These are phyloP conservation scores for Dromococcyx pavoninus DNA, from an alignment of 2,797 vertebrate species.

Conservation along the genomic window DNA sequence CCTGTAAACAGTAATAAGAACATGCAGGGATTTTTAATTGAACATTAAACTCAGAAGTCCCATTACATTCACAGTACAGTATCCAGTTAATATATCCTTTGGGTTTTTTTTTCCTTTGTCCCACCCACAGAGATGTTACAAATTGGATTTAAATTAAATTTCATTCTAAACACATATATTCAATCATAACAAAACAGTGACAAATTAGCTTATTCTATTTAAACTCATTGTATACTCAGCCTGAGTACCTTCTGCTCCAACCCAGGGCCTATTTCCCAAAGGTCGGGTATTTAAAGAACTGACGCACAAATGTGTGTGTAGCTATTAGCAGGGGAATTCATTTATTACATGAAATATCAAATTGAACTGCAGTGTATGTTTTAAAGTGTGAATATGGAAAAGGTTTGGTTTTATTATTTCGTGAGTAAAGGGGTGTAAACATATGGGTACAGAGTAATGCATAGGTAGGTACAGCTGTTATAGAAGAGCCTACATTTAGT, in stretches of 20 bases:
- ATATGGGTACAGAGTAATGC: not conserved
- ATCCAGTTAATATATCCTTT: slow-evolving; percentile 52
- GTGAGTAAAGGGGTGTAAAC: not conserved
- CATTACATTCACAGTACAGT: slow-evolving; percentile 36
- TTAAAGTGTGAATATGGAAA: slow-evolving; percentile 1
- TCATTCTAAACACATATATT: slow-evolving; percentile 71
- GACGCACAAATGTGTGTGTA: not conserved
- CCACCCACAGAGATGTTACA: slow-evolving; percentile 71
- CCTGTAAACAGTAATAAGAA: slow-evolving; percentile 59
- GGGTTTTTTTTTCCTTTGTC: slow-evolving; percentile 47
- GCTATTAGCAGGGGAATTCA: slow-evolving; percentile 22
- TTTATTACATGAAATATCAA: slow-evolving; percentile 45
- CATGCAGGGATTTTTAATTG: slow-evolving; percentile 49
- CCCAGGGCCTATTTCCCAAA: slow-evolving; percentile 37
- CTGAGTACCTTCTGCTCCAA: slow-evolving; percentile 14
- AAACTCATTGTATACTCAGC: slow-evolving; percentile 50
- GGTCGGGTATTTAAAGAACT: slow-evolving; percentile 41
- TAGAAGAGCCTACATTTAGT: not conserved
- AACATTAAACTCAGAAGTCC: slow-evolving; percentile 44
- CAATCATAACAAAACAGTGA: slow-evolving; percentile 70
- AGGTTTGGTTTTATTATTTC: not conserved
- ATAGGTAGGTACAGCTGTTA: not conserved
- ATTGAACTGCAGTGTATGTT: not conserved
- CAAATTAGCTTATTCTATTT: slow-evolving; percentile 70
- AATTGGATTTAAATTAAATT: slow-evolving; percentile 77